These are phyloP conservation scores for Scrobipalpa costella DNA, from an alignment of 2,888 invertebrate genomes.

Conservation along the genomic window DNA sequence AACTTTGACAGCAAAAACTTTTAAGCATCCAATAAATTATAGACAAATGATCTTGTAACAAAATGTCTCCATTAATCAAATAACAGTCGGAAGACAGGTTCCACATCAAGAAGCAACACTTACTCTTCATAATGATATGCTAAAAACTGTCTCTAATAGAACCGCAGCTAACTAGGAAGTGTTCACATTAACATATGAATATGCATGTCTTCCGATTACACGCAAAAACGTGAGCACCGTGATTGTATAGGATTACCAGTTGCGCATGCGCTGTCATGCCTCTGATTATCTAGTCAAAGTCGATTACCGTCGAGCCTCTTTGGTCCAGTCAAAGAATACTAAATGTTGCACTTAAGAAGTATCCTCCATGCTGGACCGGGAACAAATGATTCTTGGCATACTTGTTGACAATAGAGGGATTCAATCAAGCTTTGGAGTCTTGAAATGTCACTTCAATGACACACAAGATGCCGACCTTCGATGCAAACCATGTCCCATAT, in stretches of 20 bases:
- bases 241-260: slow-evolving; percentile 23
- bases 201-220: slow-evolving; percentile 28
- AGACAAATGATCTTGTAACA: neutral
- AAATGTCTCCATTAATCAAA: neutral
- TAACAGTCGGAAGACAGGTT: slow-evolving; percentile 3
- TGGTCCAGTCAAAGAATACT: neutral
- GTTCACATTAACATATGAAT: slow-evolving; percentile 28
- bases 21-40: neutral
- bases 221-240: slow-evolving; percentile 29
- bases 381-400: too few species aligned
- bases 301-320: neutral
- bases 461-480: too few species aligned
- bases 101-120: slow-evolving; percentile 1
- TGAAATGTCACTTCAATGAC: too few species aligned
- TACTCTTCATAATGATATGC: neutral
- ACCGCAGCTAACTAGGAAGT: slow-evolving; percentile 24
- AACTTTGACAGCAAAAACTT: neutral
- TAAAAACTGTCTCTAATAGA: slow-evolving; percentile 19
- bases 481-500: too few species aligned
- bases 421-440: too few species aligned
- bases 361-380: too few species aligned
- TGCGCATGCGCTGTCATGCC: slow-evolving; percentile 14
- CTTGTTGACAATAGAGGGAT: too few species aligned
- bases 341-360: neutral
- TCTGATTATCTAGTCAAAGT: slow-evolving; percentile 23